These are phyloP conservation scores for Pangasius sanitwongsei DNA, from an alignment of 2,797 vertebrate species.

Conservation along the genomic window DNA sequence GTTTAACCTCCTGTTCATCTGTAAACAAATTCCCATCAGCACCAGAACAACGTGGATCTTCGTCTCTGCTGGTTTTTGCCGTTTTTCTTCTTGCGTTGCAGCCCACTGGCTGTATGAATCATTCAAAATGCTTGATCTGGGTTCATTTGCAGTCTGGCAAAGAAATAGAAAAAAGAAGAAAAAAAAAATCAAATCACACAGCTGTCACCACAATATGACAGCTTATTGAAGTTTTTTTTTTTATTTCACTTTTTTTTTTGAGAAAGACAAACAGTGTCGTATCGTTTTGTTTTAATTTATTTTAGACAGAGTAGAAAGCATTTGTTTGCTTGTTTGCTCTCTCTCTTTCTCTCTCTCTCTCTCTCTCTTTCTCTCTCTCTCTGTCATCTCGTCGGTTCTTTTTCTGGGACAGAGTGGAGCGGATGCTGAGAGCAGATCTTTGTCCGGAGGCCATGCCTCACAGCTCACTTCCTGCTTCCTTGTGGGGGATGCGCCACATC, in stretches of 20 bases:
- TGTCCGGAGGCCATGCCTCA: conserved; percentile 51
- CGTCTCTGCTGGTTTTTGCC: neutral
- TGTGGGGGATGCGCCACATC: conserved; percentile 56
- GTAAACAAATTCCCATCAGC: neutral
- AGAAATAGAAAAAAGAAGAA: neutral
- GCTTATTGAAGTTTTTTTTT: neutral
- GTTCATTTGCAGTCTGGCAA: conserved; percentile 13
- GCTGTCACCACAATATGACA: neutral
- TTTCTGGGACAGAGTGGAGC: conserved; percentile 41
- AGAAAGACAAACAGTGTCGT: too few species aligned
- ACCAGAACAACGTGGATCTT: neutral
- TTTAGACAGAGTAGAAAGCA: neutral
- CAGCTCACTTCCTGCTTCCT: conserved; percentile 60
- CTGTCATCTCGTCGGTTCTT: neutral
- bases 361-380: conserved; percentile 1
- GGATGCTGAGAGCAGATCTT: conserved; percentile 52
- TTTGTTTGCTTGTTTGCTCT: neutral
- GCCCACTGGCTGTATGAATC: conserved; percentile 7
- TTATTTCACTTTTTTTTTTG: neutral
- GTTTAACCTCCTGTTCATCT: neutral
- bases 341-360: neutral
- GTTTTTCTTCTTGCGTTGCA: neutral
- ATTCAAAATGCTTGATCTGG: conserved; percentile 24
- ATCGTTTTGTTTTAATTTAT: neutral
- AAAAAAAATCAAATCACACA: neutral